A percentile compares a stretch with the other conserved stretches of the same genome.
Conservation (phyloP, 1,140 invertebrate species). For the Melitaea cinxia region DNA sequence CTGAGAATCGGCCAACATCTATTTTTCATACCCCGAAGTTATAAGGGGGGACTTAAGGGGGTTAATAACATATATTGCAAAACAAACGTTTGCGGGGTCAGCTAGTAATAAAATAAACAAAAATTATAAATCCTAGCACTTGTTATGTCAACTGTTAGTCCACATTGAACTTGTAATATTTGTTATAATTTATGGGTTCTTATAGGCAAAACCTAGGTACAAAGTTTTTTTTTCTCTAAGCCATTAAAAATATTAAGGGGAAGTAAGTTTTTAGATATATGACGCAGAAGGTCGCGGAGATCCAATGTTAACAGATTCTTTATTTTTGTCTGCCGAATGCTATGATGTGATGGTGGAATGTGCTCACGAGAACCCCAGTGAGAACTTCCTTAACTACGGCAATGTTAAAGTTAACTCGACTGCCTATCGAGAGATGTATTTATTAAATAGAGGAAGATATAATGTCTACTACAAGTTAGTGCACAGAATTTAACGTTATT, state of each 20-base stretch:
- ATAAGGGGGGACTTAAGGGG: no score
- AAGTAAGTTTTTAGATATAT: constrained; percentile 57
- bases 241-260: not conserved
- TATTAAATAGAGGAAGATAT: constrained; percentile 73
- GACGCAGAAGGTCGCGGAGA: constrained; percentile 65
- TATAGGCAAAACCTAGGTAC: not conserved
- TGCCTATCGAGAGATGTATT: constrained; percentile 58
- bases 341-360: constrained; percentile 76
- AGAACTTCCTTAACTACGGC: constrained; percentile 68
- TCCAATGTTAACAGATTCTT: constrained; percentile 61
- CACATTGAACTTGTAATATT: no score
- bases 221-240: not conserved
- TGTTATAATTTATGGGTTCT: no score
- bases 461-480: constrained; percentile 73
- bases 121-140: no score
- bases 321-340: constrained; percentile 69
- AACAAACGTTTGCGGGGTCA: no score
- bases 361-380: constrained; percentile 59
- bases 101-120: no score
- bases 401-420: constrained; percentile 76
- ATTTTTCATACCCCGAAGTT: no score
- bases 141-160: no score
- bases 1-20: no score
- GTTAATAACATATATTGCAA: no score
- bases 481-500: not conserved